Conservation (phyloP, 2,113 vertebrate species). For the Beaufortia kweichowensis region DNA sequence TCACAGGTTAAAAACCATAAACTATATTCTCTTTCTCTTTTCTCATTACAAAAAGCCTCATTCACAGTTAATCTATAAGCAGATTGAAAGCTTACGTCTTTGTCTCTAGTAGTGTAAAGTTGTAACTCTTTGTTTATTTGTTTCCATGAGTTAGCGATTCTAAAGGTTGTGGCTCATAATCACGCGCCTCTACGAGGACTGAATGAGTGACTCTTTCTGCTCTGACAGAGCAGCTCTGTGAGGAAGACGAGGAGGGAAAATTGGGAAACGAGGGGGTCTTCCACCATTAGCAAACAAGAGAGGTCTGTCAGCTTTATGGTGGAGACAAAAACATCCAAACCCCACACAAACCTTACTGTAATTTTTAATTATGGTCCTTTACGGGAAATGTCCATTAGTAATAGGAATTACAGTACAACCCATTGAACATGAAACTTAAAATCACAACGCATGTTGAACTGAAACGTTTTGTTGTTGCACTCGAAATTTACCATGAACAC, state of each 20-base stretch:
- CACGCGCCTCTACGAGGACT: conserved; percentile 43
- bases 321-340: not conserved
- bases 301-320: conserved; percentile 61
- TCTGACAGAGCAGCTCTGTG: conserved; percentile 69
- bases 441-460: not conserved
- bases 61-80: conserved; percentile 9
- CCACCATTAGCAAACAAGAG: conserved; percentile 61
- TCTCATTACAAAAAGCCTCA: not conserved
- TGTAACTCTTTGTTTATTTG: conserved; percentile 54
- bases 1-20: no score
- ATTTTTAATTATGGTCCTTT: not conserved
- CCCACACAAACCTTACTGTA: conserved; percentile 2
- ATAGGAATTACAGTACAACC: not conserved
- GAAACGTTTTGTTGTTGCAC: not conserved
- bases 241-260: conserved; percentile 36
- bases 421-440: not conserved
- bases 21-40: no score
- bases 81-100: conserved; percentile 12
- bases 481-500: no score
- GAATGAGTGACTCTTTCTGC: conserved; percentile 45
- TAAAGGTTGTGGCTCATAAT: conserved; percentile 30
- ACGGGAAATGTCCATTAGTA: not conserved
- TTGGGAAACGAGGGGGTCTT: conserved; percentile 36
- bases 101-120: not conserved
- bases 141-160: conserved; percentile 47